Percentiles rank a stretch among this genome's conserved stretches.
These are phyloP conservation scores for Apis dorsata DNA, from an alignment of 1,140 invertebrate genomes.

Conservation along the genomic window DNA sequence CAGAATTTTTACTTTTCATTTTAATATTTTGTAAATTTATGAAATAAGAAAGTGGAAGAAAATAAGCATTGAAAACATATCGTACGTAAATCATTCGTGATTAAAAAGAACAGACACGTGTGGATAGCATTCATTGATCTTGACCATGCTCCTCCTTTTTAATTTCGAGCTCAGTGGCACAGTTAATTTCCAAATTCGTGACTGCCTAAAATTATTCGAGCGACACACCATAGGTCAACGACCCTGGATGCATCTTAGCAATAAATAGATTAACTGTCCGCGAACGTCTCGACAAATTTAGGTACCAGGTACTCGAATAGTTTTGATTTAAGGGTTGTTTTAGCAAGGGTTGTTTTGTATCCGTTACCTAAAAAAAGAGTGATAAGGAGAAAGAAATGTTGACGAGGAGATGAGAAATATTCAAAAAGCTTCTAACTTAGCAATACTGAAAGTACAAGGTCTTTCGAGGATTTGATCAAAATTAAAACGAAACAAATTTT, in stretches of 20 bases:
- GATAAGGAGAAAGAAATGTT: not conserved
- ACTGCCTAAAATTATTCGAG: conserved; percentile 52
- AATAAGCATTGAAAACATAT: not conserved
- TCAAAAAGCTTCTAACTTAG: not conserved
- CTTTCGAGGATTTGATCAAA: too few species aligned
- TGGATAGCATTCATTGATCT: conserved; percentile 35
- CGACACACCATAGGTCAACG: conserved; percentile 29
- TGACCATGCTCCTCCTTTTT: conserved; percentile 17
- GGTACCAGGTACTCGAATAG: not conserved
- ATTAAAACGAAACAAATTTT: not conserved
- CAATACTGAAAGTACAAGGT: too few species aligned
- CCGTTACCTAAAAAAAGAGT: not conserved
- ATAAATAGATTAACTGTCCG: conserved; percentile 45
- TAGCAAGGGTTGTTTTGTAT: too few species aligned
- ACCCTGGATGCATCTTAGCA: conserved; percentile 42
- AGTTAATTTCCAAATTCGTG: conserved; percentile 21
- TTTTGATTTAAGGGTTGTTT: not conserved
- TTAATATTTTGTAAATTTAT: not conserved
- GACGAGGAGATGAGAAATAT: too few species aligned
- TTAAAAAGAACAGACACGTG: not conserved
- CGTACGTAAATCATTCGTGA: not conserved
- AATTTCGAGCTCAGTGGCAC: conserved; percentile 9
- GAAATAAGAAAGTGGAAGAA: not conserved
- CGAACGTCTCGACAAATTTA: conserved; percentile 25
- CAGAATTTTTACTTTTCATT: not conserved